Percentiles rank a stretch among this genome's conserved stretches.
phyloP scores from a whole-genome alignment of 2,113 vertebrate genomes.

The Phalacrocorax pelagicus region DNA sequence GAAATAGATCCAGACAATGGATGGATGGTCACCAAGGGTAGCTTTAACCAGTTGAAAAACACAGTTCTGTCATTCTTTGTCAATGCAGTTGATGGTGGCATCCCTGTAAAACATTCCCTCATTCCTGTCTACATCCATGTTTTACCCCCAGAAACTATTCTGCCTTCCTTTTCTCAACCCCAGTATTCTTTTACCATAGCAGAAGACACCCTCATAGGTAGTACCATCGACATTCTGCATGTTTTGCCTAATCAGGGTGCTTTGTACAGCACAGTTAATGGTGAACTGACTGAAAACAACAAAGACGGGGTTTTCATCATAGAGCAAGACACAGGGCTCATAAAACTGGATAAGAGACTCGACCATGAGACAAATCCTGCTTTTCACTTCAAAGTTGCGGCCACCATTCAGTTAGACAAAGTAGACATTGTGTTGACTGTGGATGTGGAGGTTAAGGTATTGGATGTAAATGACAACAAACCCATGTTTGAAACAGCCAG shows the following conservation, averaged over 20 bases:
- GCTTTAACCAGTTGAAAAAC: conserved; percentile 87
- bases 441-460: conserved; percentile 88
- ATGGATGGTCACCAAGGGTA: conserved; percentile 96
- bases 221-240: conserved; percentile 83
- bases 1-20: conserved; percentile 97
- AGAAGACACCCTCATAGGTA: conserved; percentile 89
- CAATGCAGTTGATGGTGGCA: conserved; percentile 93
- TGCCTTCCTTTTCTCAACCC: conserved; percentile 88
- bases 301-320: conserved; percentile 86
- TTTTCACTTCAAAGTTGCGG: conserved; percentile 89
- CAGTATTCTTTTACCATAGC: conserved; percentile 87
- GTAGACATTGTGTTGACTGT: conserved; percentile 86
- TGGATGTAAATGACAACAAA: conserved; percentile 95
- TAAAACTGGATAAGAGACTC: conserved; percentile 92
- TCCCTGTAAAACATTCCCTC: conserved; percentile 87
- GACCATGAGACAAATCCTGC: conserved; percentile 83
- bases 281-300: conserved; percentile 87
- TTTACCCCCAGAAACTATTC: conserved; percentile 82
- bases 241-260: conserved; percentile 76
- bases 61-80: conserved; percentile 95
- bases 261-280: conserved; percentile 84
- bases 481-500: conserved; percentile 85
- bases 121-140: conserved; percentile 95
- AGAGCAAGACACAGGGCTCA: conserved; percentile 86
- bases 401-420: conserved; percentile 82